phyloP scores from a whole-genome alignment of 1,140 invertebrate genomes.

The Paraescarpia echinospica region DNA sequence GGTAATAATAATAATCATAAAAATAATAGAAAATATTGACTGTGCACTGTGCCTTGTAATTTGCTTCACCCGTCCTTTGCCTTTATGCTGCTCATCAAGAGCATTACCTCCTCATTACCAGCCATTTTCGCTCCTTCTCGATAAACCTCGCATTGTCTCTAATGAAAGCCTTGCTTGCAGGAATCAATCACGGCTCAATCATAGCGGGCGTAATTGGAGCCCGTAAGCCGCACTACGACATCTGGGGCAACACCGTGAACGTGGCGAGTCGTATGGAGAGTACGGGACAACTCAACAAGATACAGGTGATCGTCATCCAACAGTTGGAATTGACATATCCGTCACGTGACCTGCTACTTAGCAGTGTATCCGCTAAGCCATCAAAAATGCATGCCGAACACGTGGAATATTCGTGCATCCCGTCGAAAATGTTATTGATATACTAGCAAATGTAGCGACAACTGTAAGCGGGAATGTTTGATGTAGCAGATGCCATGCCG shows the following conservation, averaged over 20 bases:
- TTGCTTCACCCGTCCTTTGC: not conserved
- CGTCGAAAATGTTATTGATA: not conserved
- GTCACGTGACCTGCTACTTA: not conserved
- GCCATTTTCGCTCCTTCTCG: not conserved
- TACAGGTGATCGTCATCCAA: slow-evolving; percentile 57
- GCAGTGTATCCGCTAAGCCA: not conserved
- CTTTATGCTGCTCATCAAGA: not conserved
- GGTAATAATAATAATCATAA: too few species aligned
- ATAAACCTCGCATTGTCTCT: not conserved
- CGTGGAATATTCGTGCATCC: not conserved
- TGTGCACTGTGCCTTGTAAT: too few species aligned
- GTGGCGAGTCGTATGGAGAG: slow-evolving; percentile 96
- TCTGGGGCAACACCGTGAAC: slow-evolving; percentile 98
- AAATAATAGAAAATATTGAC: not conserved
- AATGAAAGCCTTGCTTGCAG: slow-evolving; percentile 57
- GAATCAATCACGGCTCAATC: slow-evolving; percentile 90
- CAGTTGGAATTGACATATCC: not conserved
- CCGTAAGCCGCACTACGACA: slow-evolving; percentile 96
- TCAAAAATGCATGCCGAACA: not conserved
- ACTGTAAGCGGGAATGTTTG: too few species aligned
- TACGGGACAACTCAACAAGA: slow-evolving; percentile 82
- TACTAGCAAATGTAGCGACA: too few species aligned
- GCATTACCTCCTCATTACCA: not conserved
- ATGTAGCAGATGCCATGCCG: too few species aligned
- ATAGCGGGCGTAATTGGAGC: slow-evolving; percentile 95